Conservation (phyloP, 2,113 vertebrate species). For the Balaeniceps rex region DNA sequence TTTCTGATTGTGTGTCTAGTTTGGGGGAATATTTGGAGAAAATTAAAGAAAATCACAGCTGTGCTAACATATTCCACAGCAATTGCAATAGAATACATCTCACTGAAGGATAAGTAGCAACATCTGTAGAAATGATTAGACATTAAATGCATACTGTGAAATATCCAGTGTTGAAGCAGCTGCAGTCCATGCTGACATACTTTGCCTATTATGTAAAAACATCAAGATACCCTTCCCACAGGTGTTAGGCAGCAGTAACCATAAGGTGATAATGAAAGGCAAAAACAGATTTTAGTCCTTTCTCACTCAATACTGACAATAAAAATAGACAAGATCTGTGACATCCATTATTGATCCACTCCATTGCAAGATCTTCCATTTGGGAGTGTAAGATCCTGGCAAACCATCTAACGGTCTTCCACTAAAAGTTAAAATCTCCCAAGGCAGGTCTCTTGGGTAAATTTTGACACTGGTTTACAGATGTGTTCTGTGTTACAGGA, state of each 20-base stretch:
- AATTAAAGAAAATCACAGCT: background rate
- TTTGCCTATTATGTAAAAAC: background rate
- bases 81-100: background rate
- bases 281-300: background rate
- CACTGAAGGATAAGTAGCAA: background rate
- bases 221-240: background rate
- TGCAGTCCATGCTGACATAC: background rate
- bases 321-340: background rate
- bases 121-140: conserved; percentile 1
- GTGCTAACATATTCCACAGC: background rate
- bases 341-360: background rate
- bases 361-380: background rate
- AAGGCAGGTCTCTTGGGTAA: background rate
- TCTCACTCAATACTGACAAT: background rate
- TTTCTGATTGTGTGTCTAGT: background rate
- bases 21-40: background rate
- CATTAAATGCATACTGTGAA: background rate
- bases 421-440: background rate
- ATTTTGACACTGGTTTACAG: background rate
- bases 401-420: background rate
- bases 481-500: background rate
- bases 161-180: background rate
- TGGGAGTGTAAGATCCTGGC: background rate
- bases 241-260: background rate
- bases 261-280: background rate